These are phyloP conservation scores for Leptodactylus fallax DNA, from an alignment of 2,797 vertebrate species.

Conservation along the genomic window DNA sequence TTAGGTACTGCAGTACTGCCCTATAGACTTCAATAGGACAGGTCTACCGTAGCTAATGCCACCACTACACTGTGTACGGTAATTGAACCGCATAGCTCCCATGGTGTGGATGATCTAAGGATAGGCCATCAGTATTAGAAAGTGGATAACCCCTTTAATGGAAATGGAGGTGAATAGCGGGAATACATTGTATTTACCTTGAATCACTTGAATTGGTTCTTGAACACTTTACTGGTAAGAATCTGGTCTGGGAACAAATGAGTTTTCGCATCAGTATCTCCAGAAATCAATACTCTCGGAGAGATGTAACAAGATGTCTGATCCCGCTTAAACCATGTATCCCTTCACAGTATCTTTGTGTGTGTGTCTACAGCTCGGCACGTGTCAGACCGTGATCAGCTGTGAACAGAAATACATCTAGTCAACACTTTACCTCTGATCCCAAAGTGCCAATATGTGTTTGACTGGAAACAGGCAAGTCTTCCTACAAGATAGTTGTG, in stretches of 20 bases:
- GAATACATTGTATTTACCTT: not conserved
- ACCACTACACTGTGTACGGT: no score
- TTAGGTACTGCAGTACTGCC: no score
- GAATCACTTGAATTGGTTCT: not conserved
- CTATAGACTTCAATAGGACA: no score
- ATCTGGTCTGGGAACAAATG: conserved; percentile 1
- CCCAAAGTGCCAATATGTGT: not conserved
- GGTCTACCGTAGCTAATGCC: no score
- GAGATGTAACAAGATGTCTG: conserved; percentile 42
- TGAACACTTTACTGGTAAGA: not conserved
- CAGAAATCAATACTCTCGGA: conserved; percentile 46
- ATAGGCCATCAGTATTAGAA: no score
- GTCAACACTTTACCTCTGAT: not conserved
- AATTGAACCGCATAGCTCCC: no score
- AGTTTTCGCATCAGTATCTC: not conserved
- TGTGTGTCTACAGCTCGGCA: not conserved
- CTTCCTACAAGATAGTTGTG: not conserved
- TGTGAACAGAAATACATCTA: conserved; percentile 1
- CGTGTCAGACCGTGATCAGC: not conserved
- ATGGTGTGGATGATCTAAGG: no score
- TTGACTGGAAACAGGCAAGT: not conserved
- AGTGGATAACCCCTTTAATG: no score
- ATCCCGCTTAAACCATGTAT: conserved; percentile 28
- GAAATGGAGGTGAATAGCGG: not conserved
- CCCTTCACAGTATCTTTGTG: conserved; percentile 17